phyloP scores from a whole-genome alignment of 1,140 invertebrate genomes.

The Dinoponera quadriceps region DNA sequence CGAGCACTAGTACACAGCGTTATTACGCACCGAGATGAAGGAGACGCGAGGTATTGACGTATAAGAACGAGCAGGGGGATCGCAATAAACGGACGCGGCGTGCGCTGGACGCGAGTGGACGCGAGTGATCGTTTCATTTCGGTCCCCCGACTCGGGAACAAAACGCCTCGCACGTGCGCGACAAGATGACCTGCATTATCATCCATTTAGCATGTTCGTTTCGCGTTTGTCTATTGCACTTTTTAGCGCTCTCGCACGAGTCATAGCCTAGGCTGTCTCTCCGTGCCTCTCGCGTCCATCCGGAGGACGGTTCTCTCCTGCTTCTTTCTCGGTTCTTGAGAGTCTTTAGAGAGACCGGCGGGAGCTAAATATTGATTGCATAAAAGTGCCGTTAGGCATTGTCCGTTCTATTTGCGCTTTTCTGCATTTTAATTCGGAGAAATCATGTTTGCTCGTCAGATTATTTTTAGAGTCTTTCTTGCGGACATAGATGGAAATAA shows the following conservation, averaged over 20 bases:
- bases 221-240: too few relatives aligned
- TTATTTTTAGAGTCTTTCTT: too few relatives aligned
- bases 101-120: not conserved
- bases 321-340: too few relatives aligned
- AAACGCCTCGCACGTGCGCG: not conserved
- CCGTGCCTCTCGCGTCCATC: too few relatives aligned
- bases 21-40: conserved; percentile 2
- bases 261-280: not conserved
- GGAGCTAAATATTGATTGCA: too few relatives aligned
- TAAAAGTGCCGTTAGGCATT: too few relatives aligned
- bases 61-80: not conserved
- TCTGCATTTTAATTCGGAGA: too few relatives aligned
- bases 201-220: not conserved
- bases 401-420: too few relatives aligned
- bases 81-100: conserved; percentile 24
- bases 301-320: too few relatives aligned
- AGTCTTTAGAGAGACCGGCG: too few relatives aligned
- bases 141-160: not conserved
- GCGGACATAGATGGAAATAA: too few relatives aligned
- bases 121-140: conserved; percentile 21
- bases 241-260: not conserved
- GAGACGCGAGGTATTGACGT: conserved; percentile 47
- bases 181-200: not conserved
- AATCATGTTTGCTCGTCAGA: too few relatives aligned
- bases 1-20: conserved; percentile 1